Conservation (phyloP, 2,797 vertebrate genomes). For the Diglossa cyanea region DNA sequence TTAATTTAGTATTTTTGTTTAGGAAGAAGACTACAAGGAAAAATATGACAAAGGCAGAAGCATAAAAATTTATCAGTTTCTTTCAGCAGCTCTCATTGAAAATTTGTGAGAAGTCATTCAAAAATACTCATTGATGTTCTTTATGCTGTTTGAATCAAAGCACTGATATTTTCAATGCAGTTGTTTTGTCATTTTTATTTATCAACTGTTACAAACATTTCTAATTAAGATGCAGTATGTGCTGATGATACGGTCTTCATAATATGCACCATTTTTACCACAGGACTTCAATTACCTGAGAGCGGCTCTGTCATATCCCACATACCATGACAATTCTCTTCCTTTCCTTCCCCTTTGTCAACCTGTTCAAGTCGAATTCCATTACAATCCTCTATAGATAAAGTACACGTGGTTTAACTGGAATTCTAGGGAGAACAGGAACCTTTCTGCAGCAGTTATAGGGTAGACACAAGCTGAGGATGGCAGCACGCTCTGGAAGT, state of each 20-base stretch:
- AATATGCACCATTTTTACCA: neutral
- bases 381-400: neutral
- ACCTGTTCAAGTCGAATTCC: neutral
- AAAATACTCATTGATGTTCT: neutral
- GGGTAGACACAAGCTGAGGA: neutral
- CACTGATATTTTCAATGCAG: neutral
- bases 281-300: neutral
- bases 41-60: neutral
- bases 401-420: neutral
- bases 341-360: neutral
- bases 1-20: neutral
- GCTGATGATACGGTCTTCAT: neutral
- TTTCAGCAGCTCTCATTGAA: neutral
- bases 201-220: neutral
- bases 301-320: neutral
- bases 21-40: neutral
- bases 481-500: neutral
- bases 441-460: neutral
- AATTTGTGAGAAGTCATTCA: neutral
- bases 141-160: neutral
- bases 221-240: neutral
- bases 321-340: neutral
- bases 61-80: neutral
- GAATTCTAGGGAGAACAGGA: neutral
- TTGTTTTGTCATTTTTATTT: neutral